phyloP scores from a whole-genome alignment of 2,113 vertebrate species.

The Syngnathus typhle region DNA sequence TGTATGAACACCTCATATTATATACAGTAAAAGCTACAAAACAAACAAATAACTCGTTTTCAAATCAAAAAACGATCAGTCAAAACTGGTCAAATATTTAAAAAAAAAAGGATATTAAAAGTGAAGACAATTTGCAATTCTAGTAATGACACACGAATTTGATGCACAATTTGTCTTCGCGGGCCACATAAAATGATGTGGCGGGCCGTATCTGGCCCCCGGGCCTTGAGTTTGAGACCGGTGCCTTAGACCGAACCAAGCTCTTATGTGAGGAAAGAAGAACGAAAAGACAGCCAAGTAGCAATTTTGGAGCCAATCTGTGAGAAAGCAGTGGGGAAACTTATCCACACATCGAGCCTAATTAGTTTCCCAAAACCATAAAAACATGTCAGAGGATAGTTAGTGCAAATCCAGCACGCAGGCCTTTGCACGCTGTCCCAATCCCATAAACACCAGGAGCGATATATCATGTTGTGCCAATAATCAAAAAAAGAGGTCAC shows the following conservation, averaged over 20 bases:
- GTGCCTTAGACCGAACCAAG: neutral
- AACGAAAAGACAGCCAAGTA: neutral
- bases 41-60: no score
- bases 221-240: no score
- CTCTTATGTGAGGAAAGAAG: neutral
- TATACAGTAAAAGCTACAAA: no score
- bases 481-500: neutral
- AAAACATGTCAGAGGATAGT: neutral
- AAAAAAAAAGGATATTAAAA: no score
- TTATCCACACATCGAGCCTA: neutral
- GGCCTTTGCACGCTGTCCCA: neutral
- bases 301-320: neutral
- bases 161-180: no score
- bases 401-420: neutral
- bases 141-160: no score
- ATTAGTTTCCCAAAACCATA: conserved; percentile 5
- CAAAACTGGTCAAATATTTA: no score
- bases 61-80: no score
- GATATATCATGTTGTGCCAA: neutral
- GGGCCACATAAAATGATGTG: no score
- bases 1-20: no score
- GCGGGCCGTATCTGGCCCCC: no score
- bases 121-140: no score
- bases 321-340: neutral
- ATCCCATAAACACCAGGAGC: neutral